Conservation (phyloP, 1,140 invertebrate genomes). For the Anastatus disparis region DNA sequence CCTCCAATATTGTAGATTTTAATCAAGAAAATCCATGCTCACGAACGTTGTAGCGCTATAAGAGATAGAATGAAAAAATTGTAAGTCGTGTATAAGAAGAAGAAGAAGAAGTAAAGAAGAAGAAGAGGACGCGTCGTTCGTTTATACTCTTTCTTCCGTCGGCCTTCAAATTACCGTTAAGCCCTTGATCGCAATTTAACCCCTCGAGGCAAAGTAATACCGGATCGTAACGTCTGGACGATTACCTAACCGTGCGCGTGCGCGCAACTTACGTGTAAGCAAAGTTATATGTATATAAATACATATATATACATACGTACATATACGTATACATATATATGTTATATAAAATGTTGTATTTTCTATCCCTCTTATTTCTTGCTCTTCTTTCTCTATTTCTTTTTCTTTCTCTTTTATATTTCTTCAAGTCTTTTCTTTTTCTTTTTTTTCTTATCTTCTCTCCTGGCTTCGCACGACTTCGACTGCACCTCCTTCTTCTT, state of each 20-base stretch:
- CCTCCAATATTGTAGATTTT: slow-evolving; percentile 10
- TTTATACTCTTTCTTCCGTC: slow-evolving; percentile 53
- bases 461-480: not conserved
- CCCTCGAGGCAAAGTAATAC: slow-evolving; percentile 60
- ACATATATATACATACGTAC: not conserved
- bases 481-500: slow-evolving; percentile 6
- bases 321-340: not conserved
- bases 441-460: not conserved
- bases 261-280: slow-evolving; percentile 18
- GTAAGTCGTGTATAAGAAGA: slow-evolving; percentile 26
- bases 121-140: slow-evolving; percentile 39
- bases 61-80: slow-evolving; percentile 26
- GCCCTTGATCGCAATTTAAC: slow-evolving; percentile 65
- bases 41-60: not conserved
- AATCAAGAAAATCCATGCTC: slow-evolving; percentile 7
- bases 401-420: not conserved
- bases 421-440: not conserved
- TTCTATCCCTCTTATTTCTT: no score
- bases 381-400: not conserved
- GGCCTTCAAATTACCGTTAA: slow-evolving; percentile 65
- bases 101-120: no score
- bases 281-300: not conserved
- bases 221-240: slow-evolving; percentile 57
- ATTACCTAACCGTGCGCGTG: slow-evolving; percentile 57
- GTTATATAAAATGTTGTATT: no score